phyloP scores from a whole-genome alignment of 2,797 vertebrate species.

The Scolopax rusticola region DNA sequence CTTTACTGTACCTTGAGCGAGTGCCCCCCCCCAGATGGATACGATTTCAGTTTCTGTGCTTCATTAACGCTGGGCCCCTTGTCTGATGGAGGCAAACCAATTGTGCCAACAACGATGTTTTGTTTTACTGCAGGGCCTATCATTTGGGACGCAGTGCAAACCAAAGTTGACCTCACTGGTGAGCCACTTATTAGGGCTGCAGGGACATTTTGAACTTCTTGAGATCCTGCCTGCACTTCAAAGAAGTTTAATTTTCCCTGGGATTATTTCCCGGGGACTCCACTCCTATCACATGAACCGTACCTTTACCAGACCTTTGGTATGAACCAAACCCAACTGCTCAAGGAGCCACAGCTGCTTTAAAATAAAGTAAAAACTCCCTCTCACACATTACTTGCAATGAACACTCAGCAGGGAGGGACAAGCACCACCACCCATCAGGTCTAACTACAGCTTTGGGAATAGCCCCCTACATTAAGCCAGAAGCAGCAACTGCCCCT shows the following conservation, averaged over 20 bases:
- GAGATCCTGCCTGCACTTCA: not conserved
- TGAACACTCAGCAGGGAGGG: rapidly evolving
- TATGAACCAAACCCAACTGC: not conserved
- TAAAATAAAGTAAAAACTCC: not conserved
- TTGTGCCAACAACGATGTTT: slow-evolving; percentile 3
- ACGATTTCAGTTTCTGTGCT: slow-evolving; percentile 12
- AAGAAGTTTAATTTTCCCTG: not conserved
- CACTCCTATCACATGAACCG: not conserved
- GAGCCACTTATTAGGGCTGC: not conserved
- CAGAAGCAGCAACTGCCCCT: not conserved
- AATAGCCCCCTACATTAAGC: not conserved
- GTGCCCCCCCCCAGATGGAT: not conserved
- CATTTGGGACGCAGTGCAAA: not conserved
- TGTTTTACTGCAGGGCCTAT: not conserved
- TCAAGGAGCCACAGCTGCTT: not conserved
- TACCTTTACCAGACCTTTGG: not conserved
- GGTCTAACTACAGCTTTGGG: not conserved
- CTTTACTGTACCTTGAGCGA: slow-evolving; percentile 15
- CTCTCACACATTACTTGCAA: not conserved
- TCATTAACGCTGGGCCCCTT: slow-evolving; percentile 1
- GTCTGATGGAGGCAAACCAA: not conserved
- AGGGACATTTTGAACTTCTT: not conserved
- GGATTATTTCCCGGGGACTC: not conserved
- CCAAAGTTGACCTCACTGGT: not conserved
- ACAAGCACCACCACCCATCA: not conserved